Base-by-base conservation (phyloP, 2,797 vertebrate genomes). In the Oreochromis grahami region DNA sequence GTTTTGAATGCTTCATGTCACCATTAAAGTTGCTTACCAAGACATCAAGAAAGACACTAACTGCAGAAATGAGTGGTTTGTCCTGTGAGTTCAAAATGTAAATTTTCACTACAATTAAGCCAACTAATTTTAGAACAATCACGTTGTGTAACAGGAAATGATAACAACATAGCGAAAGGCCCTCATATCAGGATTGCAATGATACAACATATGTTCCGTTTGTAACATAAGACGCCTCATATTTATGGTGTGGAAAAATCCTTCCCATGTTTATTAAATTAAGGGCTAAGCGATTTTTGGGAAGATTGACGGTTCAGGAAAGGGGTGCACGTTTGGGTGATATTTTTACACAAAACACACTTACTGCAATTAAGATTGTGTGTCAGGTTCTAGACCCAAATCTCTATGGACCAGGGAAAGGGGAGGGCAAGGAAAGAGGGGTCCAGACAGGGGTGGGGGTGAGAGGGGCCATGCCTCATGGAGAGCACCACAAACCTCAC, bases 291-390 rank as follows among this genome's bases (percentile, higher is more conserved):
- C 85, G 89, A 93, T 94, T 96, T 92, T 76, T 65, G 88, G 81
- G 86, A 90, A 94, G 95, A 96, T 95, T 96, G 95, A 96, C 95
- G 87, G 94, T 93, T 95, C 94, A 94, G 96, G 94, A 96, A 96
- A 96, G 94, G 94, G 95, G 93, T 95, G 94, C 94, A 92, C 93
- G 93, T 95, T 94, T 92, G 92, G 94, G 92, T 94, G 92, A 95
- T 97, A 96, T 97, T 96, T 97, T 97, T 95, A 97, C 95, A 96
- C 94, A 96, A 97, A 97, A 97, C 95, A 96, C 94, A 95, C 95
- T 96, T 96, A 95, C 92, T 84, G 95, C 95, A 96, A 96, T 96
- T 95, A 95, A 92, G 90, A 87, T 88, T 89, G 93, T 95, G 94
- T 93, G 94, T 94, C 92, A 93, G 87, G 87, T 92, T 93, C 86